Conservation (phyloP, 2,113 vertebrate genomes). For the Dasypus novemcinctus region DNA sequence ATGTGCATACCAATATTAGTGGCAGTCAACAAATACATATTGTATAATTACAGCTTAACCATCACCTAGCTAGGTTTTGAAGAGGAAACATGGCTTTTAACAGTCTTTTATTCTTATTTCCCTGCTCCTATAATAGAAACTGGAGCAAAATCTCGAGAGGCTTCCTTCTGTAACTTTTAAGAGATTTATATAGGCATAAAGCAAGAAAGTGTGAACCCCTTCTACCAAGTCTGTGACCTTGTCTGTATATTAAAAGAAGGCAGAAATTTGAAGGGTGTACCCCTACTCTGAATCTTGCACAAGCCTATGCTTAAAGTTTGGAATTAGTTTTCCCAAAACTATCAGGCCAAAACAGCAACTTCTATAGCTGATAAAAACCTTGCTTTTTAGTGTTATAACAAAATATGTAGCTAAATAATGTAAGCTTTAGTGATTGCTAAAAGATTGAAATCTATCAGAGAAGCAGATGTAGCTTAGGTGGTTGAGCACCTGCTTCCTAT, state of each 20-base stretch:
- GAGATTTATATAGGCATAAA: conserved; percentile 14
- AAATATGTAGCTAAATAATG: conserved; percentile 25
- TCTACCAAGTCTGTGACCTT: neutral
- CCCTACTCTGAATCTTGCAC: conserved; percentile 27
- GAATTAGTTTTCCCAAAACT: conserved; percentile 46
- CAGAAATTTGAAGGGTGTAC: neutral
- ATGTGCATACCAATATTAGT: neutral
- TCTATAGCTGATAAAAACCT: conserved; percentile 31
- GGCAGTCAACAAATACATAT: neutral
- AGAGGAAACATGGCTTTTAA: conserved; percentile 5
- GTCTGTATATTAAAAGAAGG: neutral
- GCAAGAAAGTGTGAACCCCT: neutral
- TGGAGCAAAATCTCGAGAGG: conserved; percentile 1
- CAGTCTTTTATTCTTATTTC: neutral
- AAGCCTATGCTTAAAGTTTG: conserved; percentile 7
- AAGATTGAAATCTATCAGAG: conserved; percentile 40
- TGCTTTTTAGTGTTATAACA: conserved; percentile 18
- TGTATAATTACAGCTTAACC: neutral
- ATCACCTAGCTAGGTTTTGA: neutral
- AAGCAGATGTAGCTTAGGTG: too few species aligned
- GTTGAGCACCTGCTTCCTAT: too few species aligned
- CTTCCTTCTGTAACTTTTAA: conserved; percentile 17
- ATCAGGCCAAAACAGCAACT: neutral
- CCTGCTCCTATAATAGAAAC: conserved; percentile 14
- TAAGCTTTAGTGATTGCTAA: conserved; percentile 34